These are phyloP conservation scores for Kryptolebias marmoratus DNA, from an alignment of 2,113 vertebrate species.

Conservation along the genomic window DNA sequence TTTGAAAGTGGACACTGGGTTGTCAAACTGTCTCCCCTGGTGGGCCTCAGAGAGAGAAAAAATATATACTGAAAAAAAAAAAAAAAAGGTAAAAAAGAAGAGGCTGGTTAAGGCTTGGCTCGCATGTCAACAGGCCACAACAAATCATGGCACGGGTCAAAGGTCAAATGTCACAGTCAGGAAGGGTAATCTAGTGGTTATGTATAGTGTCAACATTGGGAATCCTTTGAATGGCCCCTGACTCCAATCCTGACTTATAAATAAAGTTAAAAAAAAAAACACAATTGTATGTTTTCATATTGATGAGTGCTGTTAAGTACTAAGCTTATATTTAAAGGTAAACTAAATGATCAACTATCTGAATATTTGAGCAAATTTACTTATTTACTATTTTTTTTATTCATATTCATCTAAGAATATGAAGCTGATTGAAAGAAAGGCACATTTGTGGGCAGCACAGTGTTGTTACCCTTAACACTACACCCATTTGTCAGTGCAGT, in stretches of 20 bases:
- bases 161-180: constrained; percentile 69
- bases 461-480: too few species aligned
- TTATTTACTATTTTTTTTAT: too few species aligned
- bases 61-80: constrained; percentile 26
- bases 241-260: not conserved
- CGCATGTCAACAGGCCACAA: constrained; percentile 56
- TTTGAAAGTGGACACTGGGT: constrained; percentile 74
- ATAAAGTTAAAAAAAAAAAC: too few species aligned
- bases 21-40: constrained; percentile 27
- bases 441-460: too few species aligned
- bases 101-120: constrained; percentile 44
- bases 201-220: constrained; percentile 31
- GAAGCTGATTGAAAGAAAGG: too few species aligned
- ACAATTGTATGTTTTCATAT: too few species aligned
- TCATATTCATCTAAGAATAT: too few species aligned
- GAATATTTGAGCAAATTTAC: too few species aligned
- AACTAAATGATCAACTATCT: too few species aligned
- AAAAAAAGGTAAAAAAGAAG: constrained; percentile 19
- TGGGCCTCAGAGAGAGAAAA: constrained; percentile 27
- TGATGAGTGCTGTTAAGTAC: too few species aligned
- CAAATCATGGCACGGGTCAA: constrained; percentile 66
- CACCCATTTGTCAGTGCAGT: too few species aligned
- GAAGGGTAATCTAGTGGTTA: constrained; percentile 42
- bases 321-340: too few species aligned
- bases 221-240: not conserved